These are phyloP conservation scores for Sitta europaea DNA, from an alignment of 2,113 vertebrate species.

Conservation along the genomic window DNA sequence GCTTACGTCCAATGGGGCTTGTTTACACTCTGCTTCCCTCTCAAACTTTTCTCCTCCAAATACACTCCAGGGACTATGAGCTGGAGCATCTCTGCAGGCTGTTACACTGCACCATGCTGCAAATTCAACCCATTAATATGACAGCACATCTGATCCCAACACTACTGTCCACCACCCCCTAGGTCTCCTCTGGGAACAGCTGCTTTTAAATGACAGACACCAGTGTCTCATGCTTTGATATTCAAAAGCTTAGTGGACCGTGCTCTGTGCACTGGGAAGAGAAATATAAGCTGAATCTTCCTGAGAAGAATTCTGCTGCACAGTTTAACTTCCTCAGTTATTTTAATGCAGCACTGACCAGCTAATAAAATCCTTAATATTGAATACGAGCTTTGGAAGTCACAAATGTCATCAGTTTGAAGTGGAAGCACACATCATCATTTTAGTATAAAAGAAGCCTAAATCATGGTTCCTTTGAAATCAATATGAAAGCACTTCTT, in stretches of 20 bases:
- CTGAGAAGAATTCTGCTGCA: conserved; percentile 29
- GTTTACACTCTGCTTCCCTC: not conserved
- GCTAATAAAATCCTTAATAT: conserved; percentile 62
- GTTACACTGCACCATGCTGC: conserved; percentile 41
- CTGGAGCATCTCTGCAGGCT: conserved; percentile 45
- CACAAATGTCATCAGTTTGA: conserved; percentile 57
- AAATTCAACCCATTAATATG: conserved; percentile 74
- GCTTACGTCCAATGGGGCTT: not conserved
- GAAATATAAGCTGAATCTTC: conserved; percentile 65
- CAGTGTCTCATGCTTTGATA: conserved; percentile 38
- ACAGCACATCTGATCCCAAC: conserved; percentile 69
- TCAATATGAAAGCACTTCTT: conserved; percentile 27
- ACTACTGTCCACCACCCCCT: conserved; percentile 4
- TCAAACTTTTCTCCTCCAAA: not conserved
- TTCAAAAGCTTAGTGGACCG: conserved; percentile 54
- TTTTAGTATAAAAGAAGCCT: conserved; percentile 25
- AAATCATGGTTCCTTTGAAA: conserved; percentile 27
- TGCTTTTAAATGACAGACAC: conserved; percentile 52
- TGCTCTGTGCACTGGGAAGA: conserved; percentile 31
- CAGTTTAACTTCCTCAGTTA: conserved; percentile 35
- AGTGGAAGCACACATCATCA: conserved; percentile 40
- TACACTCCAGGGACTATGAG: not conserved
- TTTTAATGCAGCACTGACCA: conserved; percentile 41
- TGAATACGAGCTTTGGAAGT: conserved; percentile 29
- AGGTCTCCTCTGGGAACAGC: conserved; percentile 54